Conservation (phyloP, 2,888 invertebrate genomes). For the Sicus ferrugineus region DNA sequence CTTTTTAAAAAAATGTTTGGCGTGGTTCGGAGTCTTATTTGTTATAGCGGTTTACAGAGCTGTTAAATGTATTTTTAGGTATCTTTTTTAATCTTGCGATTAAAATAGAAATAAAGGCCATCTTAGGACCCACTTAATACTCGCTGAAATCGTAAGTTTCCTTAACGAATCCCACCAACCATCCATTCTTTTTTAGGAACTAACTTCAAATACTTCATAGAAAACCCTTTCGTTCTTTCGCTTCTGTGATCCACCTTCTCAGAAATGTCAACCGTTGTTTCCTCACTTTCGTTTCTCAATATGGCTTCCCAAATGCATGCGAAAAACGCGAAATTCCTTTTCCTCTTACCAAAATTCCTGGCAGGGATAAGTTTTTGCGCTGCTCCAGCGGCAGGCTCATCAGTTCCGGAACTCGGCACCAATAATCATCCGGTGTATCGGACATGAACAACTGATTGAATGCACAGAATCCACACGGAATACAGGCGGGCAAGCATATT, state of each 20-base stretch:
- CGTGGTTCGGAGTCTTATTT: no score
- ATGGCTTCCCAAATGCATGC: constrained; percentile 44
- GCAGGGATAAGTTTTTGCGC: constrained; percentile 74
- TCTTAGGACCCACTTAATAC: no score
- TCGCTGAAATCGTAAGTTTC: no score
- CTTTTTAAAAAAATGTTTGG: no score
- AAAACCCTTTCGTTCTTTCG: constrained; percentile 11
- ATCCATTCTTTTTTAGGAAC: no score
- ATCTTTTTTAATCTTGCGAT: no score
- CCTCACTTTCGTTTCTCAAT: constrained; percentile 22
- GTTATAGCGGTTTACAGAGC: no score
- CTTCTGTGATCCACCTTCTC: not conserved
- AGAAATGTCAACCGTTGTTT: not conserved
- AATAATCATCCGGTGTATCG: constrained; percentile 84
- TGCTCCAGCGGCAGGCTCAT: constrained; percentile 67
- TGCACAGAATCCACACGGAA: constrained; percentile 90
- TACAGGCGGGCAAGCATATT: constrained; percentile 86
- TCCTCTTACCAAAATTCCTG: constrained; percentile 66
- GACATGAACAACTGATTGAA: constrained; percentile 95
- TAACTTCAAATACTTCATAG: constrained; percentile 14
- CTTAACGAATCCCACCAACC: no score
- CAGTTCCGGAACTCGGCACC: constrained; percentile 81
- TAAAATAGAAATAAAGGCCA: no score
- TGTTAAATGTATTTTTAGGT: no score
- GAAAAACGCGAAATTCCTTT: not conserved